Conservation (phyloP, 2,113 vertebrate genomes). For the Paracanthobrama guichenoti region DNA sequence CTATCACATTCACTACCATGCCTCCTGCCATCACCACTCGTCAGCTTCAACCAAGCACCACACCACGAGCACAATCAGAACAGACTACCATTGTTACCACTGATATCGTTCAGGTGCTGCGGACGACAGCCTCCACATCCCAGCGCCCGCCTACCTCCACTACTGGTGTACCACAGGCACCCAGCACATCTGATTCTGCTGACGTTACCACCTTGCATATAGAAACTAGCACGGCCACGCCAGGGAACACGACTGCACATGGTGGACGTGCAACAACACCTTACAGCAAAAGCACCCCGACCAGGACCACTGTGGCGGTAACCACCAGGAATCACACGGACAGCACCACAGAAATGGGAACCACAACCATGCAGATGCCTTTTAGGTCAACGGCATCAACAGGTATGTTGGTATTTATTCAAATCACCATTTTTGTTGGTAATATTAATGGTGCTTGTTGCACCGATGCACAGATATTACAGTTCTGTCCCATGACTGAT, state of each 20-base stretch:
- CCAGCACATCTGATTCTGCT: conserved; percentile 55
- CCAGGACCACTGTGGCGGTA: conserved; percentile 50
- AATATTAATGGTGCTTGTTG: neutral
- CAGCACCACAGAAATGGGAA: conserved; percentile 49
- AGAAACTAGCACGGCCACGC: conserved; percentile 62
- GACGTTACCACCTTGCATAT: conserved; percentile 53
- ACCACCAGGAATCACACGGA: conserved; percentile 57
- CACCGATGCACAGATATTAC: neutral
- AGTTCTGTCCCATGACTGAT: neutral
- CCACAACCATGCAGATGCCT: conserved; percentile 52
- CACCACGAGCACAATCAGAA: conserved; percentile 34
- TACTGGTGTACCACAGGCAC: conserved; percentile 41
- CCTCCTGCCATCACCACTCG: conserved; percentile 48
- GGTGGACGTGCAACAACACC: conserved; percentile 52
- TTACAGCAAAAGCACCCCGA: conserved; percentile 51
- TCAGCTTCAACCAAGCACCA: conserved; percentile 46
- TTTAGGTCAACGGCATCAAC: conserved; percentile 34
- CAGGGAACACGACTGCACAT: conserved; percentile 51
- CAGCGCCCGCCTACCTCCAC: conserved; percentile 21
- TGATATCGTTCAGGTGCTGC: conserved; percentile 41
- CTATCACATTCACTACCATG: conserved; percentile 39
- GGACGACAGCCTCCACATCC: conserved; percentile 50
- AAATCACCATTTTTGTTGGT: neutral
- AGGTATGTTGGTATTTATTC: conserved; percentile 41
- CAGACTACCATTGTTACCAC: conserved; percentile 42